These are phyloP conservation scores for Carollia perspicillata DNA, from an alignment of 2,113 vertebrate genomes.

Conservation along the genomic window DNA sequence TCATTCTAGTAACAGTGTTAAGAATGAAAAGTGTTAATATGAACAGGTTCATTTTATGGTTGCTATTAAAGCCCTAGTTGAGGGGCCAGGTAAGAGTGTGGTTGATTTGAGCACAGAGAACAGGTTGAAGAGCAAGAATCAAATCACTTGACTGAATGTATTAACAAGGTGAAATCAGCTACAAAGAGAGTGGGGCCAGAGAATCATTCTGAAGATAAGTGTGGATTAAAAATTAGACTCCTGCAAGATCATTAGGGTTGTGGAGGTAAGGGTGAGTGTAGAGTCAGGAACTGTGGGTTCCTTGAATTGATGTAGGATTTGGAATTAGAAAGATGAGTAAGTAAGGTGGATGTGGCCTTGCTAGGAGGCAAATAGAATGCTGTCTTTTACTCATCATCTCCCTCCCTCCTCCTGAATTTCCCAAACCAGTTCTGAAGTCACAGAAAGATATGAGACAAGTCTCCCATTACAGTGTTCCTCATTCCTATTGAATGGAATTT, in stretches of 20 bases:
- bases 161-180: not conserved
- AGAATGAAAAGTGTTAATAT: not conserved
- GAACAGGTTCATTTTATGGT: not conserved
- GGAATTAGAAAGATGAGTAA: not conserved
- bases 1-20: not conserved
- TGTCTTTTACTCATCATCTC: not conserved
- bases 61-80: not conserved
- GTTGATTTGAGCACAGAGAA: not conserved
- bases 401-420: not conserved
- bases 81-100: not conserved
- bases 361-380: not conserved
- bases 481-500: not conserved
- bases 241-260: not conserved
- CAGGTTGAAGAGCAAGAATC: not conserved
- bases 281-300: not conserved
- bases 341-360: not conserved
- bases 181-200: not conserved
- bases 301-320: constrained; percentile 4
- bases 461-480: not conserved
- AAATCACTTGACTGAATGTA: not conserved
- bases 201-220: constrained; percentile 24
- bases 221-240: not conserved
- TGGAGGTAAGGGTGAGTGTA: not conserved
- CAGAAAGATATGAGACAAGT: not conserved
- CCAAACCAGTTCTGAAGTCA: not conserved